Evolutionary conservation across 2,113 vertebrate genomes (phyloP).

Genomic region (Pomatostomus ruficeps): DNA sequence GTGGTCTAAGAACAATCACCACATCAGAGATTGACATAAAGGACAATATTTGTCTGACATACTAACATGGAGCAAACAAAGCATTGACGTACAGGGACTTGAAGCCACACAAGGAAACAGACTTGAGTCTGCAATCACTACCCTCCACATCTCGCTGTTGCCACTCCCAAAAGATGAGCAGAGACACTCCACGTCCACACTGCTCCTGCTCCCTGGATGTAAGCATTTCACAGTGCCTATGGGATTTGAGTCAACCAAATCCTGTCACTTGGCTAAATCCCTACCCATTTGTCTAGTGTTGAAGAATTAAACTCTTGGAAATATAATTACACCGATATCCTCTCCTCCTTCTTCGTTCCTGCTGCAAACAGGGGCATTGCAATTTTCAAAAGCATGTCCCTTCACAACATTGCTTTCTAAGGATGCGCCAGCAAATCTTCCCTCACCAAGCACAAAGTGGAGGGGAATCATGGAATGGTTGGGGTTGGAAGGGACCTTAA

Average conservation of each 20-base stretch:
- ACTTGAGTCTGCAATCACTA: background rate
- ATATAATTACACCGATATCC: background rate
- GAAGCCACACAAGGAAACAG: background rate
- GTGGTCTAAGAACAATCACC: background rate
- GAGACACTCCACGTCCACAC: background rate
- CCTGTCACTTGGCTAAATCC: background rate
- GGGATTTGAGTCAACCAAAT: background rate
- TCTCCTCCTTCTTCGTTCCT: background rate
- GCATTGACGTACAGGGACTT: rapidly evolving
- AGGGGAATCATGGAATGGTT: background rate
- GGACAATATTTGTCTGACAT: background rate
- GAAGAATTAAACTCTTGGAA: background rate
- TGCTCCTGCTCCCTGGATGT: background rate
- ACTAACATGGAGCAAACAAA: background rate
- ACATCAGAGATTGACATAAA: background rate
- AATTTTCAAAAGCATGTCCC: background rate
- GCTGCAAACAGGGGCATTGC: rapidly evolving
- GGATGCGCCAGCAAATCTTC: rapidly evolving
- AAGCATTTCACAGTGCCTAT: background rate
- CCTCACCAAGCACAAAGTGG: rapidly evolving
- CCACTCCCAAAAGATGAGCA: background rate
- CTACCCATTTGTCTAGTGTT: background rate
- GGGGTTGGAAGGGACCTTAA: background rate
- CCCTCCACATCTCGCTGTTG: background rate
- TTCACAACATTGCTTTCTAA: background rate